phyloP scores from a whole-genome alignment of 2,113 vertebrate genomes.

The Leucosticte australis region DNA sequence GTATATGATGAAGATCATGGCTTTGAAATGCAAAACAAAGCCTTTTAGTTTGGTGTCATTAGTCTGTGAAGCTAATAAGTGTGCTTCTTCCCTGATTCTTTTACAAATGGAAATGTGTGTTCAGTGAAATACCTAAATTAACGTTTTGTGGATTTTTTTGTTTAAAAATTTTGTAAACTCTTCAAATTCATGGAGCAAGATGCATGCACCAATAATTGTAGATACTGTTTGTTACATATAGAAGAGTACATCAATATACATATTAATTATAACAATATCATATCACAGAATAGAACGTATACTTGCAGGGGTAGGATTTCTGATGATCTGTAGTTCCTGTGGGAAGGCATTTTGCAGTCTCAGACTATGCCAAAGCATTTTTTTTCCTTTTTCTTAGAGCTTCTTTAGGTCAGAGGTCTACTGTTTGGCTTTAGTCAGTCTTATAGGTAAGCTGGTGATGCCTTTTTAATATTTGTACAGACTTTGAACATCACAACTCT shows the following conservation, averaged over 20 bases:
- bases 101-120: not conserved
- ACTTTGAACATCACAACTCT: conserved; percentile 15
- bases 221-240: not conserved
- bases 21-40: not conserved
- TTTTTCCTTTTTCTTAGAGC: not conserved
- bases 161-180: not conserved
- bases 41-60: not conserved
- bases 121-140: not conserved
- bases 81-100: not conserved
- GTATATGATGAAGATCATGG: not conserved
- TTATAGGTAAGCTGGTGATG: not conserved
- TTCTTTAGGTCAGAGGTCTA: conserved; percentile 16
- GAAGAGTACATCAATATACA: not conserved
- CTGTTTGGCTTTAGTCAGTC: not conserved
- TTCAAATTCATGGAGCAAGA: not conserved
- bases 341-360: not conserved
- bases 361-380: not conserved
- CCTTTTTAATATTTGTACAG: conserved; percentile 5
- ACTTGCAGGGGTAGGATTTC: not conserved
- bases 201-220: not conserved
- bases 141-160: accelerated
- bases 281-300: not conserved
- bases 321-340: not conserved
- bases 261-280: not conserved
- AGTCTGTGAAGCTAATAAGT: accelerated